A percentile compares a stretch with the other conserved stretches of the same genome.
Evolutionary conservation across 2,888 invertebrate genomes (phyloP).

Genomic region (Scaptomyza caliginosa): DNA sequence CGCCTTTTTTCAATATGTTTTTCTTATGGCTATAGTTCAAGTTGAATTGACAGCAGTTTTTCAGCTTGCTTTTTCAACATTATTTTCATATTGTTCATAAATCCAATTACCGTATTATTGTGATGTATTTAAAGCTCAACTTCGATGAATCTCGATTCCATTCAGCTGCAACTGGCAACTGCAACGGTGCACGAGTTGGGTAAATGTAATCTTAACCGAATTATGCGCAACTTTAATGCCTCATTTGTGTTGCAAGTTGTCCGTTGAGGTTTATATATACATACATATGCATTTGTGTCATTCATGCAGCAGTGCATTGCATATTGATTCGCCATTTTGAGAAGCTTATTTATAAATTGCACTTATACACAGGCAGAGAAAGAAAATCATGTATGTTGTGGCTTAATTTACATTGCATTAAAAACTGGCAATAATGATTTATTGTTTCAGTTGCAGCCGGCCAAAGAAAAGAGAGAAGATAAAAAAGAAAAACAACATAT

Average conservation of each 20-base stretch:
- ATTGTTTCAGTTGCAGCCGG: conserved; percentile 54
- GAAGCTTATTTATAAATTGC: conserved; percentile 26
- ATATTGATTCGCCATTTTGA: conserved; percentile 43
- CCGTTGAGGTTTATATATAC: conserved; percentile 29
- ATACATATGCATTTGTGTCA: conserved; percentile 3
- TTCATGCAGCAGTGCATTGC: conserved; percentile 23
- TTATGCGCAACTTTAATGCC: conserved; percentile 54
- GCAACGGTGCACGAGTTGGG: neutral
- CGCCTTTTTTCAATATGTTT: too few relatives aligned
- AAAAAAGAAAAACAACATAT: conserved; percentile 66
- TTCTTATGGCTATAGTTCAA: too few relatives aligned
- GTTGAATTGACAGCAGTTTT: neutral
- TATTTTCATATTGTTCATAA: conserved; percentile 1
- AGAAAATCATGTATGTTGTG: conserved; percentile 12
- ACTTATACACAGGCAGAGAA: conserved; percentile 5
- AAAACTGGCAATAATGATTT: conserved; percentile 67
- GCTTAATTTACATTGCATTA: conserved; percentile 72
- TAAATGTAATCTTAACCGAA: conserved; percentile 58
- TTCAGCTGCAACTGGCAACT: neutral
- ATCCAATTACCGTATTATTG: conserved; percentile 24
- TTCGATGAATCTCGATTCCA: neutral
- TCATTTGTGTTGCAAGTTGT: conserved; percentile 36
- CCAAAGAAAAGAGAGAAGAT: conserved; percentile 12
- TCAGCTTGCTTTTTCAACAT: neutral
- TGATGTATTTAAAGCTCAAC: conserved; percentile 11